Conservation (phyloP, 2,888 invertebrate species). For the Noctuana brunneofusca region DNA sequence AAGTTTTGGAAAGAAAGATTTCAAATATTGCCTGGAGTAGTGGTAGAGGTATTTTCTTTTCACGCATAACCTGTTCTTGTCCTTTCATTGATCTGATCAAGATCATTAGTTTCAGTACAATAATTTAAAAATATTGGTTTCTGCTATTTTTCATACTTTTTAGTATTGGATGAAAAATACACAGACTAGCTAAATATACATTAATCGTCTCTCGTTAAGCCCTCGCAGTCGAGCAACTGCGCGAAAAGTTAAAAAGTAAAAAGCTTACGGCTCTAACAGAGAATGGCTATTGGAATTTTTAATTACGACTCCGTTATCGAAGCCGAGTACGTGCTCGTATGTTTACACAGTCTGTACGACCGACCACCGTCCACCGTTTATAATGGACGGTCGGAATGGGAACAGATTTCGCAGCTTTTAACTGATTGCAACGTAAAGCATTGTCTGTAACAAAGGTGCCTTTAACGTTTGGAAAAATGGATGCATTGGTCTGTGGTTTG, state of each 20-base stretch:
- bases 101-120: too few species aligned
- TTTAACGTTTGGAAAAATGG: conserved; percentile 15
- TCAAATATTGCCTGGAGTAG: too few species aligned
- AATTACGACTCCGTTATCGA: conserved; percentile 23
- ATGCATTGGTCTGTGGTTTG: background rate
- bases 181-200: too few species aligned
- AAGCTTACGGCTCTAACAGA: conserved; percentile 11
- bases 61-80: too few species aligned
- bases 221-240: background rate
- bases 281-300: conserved; percentile 30
- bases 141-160: too few species aligned
- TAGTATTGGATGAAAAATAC: too few species aligned
- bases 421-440: conserved; percentile 24
- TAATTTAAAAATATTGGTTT: too few species aligned
- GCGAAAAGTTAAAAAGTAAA: conserved; percentile 13
- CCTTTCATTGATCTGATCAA: too few species aligned
- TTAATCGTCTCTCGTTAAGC: background rate
- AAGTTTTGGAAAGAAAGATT: too few species aligned
- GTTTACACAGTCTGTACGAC: background rate
- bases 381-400: background rate
- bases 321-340: background rate
- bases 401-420: conserved; percentile 24
- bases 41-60: too few species aligned
- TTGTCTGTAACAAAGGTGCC: conserved; percentile 4
- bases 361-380: background rate